These are phyloP conservation scores for human DNA, from an alignment of 2,113 vertebrate species.

Conservation along the genomic window DNA sequence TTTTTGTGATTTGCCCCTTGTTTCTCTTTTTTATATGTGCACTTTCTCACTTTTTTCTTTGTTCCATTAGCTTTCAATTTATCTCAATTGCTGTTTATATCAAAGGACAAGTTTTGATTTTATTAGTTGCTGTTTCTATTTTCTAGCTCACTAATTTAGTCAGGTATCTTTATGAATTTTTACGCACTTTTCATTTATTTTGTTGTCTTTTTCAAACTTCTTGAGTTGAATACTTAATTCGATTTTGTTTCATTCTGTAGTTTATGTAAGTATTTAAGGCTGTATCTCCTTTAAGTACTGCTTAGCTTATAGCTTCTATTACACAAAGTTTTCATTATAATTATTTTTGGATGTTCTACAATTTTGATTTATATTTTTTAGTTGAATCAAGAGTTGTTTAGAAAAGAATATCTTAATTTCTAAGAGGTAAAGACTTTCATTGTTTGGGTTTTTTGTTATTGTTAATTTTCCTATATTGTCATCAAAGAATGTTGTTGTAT, in stretches of 20 bases:
- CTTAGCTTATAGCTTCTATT: background rate
- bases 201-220: background rate
- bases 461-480: background rate
- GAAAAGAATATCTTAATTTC: background rate
- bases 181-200: background rate
- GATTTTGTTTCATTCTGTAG: background rate
- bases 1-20: background rate
- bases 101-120: slow-evolving; percentile 10
- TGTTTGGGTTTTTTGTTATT: background rate
- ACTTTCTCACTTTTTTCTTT: background rate
- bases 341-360: background rate
- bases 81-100: background rate
- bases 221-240: background rate
- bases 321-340: background rate
- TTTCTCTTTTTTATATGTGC: background rate
- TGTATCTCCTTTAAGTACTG: background rate
- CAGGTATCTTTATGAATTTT: background rate
- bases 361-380: background rate
- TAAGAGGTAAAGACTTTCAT: background rate
- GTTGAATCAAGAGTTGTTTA: background rate
- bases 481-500: background rate
- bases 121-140: background rate
- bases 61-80: background rate
- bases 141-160: slow-evolving; percentile 43
- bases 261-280: background rate